Conservation (phyloP, 23 tunicate species). For the Trididemnum miniatum region DNA sequence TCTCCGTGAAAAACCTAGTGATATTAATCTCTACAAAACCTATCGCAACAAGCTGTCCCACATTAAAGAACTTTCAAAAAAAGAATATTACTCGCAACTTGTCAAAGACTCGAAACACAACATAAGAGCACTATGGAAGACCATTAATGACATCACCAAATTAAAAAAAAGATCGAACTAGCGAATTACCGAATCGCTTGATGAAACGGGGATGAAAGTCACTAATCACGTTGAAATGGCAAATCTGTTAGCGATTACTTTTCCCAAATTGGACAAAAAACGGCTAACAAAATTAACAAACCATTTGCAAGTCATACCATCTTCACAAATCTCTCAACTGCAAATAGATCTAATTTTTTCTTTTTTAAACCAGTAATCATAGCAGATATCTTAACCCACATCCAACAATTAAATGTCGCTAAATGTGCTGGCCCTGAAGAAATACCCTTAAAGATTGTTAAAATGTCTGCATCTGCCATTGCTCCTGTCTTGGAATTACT, state of each 20-base stretch:
- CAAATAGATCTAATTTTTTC: neutral
- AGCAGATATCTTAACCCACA: neutral
- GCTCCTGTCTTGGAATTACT: neutral
- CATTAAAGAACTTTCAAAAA: too few relatives aligned
- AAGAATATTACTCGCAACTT: too few relatives aligned
- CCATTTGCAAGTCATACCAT: neutral
- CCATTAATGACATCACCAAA: too few relatives aligned
- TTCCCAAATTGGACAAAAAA: neutral
- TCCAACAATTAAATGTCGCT: neutral
- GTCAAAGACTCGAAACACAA: too few relatives aligned
- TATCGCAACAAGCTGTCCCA: too few relatives aligned
- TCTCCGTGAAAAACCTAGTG: too few relatives aligned
- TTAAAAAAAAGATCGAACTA: neutral
- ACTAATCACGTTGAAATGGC: neutral
- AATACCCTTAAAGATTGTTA: neutral
- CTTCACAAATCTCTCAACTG: neutral
- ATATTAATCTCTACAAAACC: too few relatives aligned
- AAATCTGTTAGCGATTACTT: neutral
- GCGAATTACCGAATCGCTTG: neutral
- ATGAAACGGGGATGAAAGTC: neutral
- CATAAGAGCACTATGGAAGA: too few relatives aligned
- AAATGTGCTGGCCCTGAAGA: neutral
- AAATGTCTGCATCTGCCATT: neutral
- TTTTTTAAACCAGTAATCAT: neutral
- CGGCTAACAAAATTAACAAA: neutral